phyloP scores from a whole-genome alignment of 2,113 vertebrate genomes.

The Clinocottus analis region DNA sequence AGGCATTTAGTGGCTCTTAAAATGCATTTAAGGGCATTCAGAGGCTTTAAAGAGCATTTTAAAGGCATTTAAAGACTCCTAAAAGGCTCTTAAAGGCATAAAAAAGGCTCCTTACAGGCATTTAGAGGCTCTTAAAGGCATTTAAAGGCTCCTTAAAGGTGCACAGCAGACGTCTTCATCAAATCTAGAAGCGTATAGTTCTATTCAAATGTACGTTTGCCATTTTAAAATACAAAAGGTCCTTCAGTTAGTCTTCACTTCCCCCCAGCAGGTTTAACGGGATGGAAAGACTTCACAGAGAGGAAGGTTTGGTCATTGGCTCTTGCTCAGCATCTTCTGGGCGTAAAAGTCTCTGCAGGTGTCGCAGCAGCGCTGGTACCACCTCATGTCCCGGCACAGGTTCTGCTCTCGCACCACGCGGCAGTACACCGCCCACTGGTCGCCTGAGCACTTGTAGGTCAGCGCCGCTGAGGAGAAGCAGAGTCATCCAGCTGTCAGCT shows the following conservation, averaged over 20 bases:
- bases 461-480: too few relatives aligned
- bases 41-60: too few relatives aligned
- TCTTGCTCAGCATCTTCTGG: slow-evolving; percentile 88
- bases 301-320: slow-evolving; percentile 83
- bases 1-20: slow-evolving; percentile 35
- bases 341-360: slow-evolving; percentile 97
- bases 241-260: too few relatives aligned
- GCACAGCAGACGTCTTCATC: slow-evolving; percentile 83
- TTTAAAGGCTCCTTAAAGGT: slow-evolving; percentile 43
- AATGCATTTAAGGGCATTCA: too few relatives aligned
- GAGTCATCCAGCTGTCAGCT: too few relatives aligned
- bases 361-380: slow-evolving; percentile 97
- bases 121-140: slow-evolving; percentile 39
- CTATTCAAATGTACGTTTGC: slow-evolving; percentile 64
- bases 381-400: slow-evolving; percentile 96
- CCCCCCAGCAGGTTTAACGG: too few relatives aligned
- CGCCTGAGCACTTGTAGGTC: slow-evolving; percentile 94
- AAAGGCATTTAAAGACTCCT: slow-evolving; percentile 27
- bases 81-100: too few relatives aligned
- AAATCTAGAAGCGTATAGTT: slow-evolving; percentile 73
- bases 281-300: too few relatives aligned
- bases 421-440: slow-evolving; percentile 97
- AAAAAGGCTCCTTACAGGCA: slow-evolving; percentile 43
- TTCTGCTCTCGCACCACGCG: slow-evolving; percentile 93
- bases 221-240: slow-evolving; percentile 64